Evolutionary conservation across 2,113 vertebrate genomes (phyloP).

Genomic region (Talpa occidentalis): DNA sequence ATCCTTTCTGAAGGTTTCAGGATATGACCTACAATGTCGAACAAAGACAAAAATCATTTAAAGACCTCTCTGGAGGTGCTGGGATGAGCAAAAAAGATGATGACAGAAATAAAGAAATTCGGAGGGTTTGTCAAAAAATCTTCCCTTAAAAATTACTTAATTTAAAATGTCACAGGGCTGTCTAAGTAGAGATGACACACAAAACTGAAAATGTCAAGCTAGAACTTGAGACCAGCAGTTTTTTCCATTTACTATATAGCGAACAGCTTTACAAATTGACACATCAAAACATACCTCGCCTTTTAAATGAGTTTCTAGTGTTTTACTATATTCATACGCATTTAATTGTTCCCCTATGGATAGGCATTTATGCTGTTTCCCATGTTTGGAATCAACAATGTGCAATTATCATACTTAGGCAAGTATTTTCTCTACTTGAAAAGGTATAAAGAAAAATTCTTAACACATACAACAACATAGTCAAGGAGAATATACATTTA

Average conservation of each 20-base stretch:
- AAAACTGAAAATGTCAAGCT: background rate
- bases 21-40: background rate
- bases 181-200: background rate
- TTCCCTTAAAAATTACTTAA: background rate
- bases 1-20: too few species aligned
- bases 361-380: background rate
- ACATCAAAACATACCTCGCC: background rate
- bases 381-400: background rate
- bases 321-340: background rate
- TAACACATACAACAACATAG: background rate
- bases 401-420: background rate
- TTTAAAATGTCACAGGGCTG: background rate
- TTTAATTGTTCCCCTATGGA: background rate
- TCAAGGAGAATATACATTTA: background rate
- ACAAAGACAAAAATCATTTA: background rate
- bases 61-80: background rate
- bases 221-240: background rate
- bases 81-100: background rate
- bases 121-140: background rate
- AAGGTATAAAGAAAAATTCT: background rate
- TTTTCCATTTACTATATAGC: background rate
- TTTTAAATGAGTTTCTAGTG: background rate
- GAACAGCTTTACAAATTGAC: background rate
- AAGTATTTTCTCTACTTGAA: background rate
- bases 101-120: background rate